Base-by-base conservation (phyloP, 2,113 vertebrate genomes). In the Alethe diademata region DNA sequence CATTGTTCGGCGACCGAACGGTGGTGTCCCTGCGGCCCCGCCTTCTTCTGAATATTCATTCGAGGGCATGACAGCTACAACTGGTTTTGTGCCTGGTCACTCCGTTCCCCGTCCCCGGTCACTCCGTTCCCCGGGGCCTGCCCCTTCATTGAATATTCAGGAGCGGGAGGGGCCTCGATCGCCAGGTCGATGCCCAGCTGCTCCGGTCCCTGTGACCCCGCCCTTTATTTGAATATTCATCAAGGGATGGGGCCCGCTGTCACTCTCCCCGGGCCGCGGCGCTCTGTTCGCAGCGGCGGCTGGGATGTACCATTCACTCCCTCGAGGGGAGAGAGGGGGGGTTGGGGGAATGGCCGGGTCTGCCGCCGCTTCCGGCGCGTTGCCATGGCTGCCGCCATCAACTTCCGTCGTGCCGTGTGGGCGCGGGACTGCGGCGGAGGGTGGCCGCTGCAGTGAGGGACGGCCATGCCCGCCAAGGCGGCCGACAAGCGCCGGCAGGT, bases 401-500 rank as follows among this genome's bases (percentile, higher is more conserved):
- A 96, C 93, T 95, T 96, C 95, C 90, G 85, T 31, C 36, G 13
- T 50, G 51, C 35, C 38, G 19, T 7, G 50, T 23, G 19, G 18
- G 22, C 12, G 42, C 36, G 18, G 19, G 19, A 0, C 13, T 19
- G 74, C 11, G 40, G 31, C 10, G 33, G 13, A 36, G 14, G 33
- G 18, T 5, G 13, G 13, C 19, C 6, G 64, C 29, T 4, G 29
- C 3, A 1, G 23, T 24, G 29, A 75, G 80, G 36, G 51, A 43
- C 73, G 31, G 69, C 31, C 74, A 98, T 98, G 97, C 89, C 96
- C 5, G 38, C 12, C 26, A 97, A 97, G 74, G 94, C 40, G 26
- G 58, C 58, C 33, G 17, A 54, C 43, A 91, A 17, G 92, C 95
- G 78, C 51, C 97, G 42, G 47, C 96, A 96, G 98, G 98, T 98